A percentile compares a stretch with the other conserved stretches of the same genome.
Evolutionary conservation across 2,797 vertebrate genomes (phyloP).

Genomic region (Tenualosa thibaudeaui): DNA sequence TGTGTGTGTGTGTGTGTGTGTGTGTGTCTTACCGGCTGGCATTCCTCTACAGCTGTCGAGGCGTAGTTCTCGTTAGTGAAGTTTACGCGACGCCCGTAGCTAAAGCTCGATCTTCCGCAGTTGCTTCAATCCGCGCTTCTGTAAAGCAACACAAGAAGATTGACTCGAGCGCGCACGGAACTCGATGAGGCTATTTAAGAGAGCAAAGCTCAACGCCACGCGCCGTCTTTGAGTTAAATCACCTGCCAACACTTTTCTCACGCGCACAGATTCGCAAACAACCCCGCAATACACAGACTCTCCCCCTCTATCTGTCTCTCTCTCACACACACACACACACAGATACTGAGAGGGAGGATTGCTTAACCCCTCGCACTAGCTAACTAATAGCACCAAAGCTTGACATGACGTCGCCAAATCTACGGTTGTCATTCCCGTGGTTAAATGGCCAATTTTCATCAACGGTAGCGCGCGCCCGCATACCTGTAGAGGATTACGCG

Average conservation of each 20-base stretch:
- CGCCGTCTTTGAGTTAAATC: not conserved
- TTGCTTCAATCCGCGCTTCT: not conserved
- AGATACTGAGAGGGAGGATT: too few species aligned
- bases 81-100: not conserved
- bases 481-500: conserved; percentile 11
- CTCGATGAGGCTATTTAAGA: not conserved
- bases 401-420: not conserved
- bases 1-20: conserved; percentile 1
- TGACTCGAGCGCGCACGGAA: not conserved
- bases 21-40: conserved; percentile 5
- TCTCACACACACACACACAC: too few species aligned
- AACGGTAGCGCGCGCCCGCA: not conserved
- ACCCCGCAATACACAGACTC: not conserved
- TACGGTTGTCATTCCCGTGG: not conserved
- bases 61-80: not conserved
- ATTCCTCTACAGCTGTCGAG: not conserved
- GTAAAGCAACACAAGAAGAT: not conserved
- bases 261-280: not conserved
- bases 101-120: not conserved
- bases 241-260: not conserved
- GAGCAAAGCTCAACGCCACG: not conserved
- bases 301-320: not conserved
- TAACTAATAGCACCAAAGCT: not conserved
- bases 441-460: conserved; percentile 4
- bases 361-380: not conserved